Conservation (phyloP, 2,113 vertebrate species). For the Prunella himalayana region DNA sequence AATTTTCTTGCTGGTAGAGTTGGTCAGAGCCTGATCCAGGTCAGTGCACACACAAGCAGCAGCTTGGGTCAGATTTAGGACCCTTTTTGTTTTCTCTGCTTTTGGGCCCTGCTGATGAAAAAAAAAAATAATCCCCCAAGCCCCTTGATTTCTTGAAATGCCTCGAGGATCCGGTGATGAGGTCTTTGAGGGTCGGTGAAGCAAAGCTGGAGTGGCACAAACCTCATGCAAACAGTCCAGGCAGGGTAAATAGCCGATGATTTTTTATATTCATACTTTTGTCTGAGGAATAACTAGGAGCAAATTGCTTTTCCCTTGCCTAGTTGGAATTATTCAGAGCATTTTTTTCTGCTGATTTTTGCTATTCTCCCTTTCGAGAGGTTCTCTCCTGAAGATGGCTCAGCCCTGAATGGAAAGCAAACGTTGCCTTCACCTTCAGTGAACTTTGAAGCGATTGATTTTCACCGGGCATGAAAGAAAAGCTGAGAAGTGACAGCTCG, state of each 20-base stretch:
- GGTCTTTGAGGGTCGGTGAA: conserved; percentile 7
- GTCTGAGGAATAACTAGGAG: conserved; percentile 49
- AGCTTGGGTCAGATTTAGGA: background rate
- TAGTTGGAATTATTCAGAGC: conserved; percentile 30
- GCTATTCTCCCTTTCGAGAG: conserved; percentile 12
- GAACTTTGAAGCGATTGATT: conserved; percentile 44
- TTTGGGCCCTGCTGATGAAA: background rate
- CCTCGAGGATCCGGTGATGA: background rate
- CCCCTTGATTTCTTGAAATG: background rate
- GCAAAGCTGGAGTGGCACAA: background rate
- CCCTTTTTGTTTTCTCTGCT: background rate
- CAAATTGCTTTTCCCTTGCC: conserved; percentile 52
- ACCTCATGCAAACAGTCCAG: conserved; percentile 15
- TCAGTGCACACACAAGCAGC: background rate
- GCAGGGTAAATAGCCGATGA: conserved; percentile 40
- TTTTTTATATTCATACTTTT: conserved; percentile 46
- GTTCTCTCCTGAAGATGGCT: background rate
- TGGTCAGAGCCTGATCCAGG: background rate
- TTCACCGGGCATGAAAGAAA: background rate
- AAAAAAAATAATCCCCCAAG: background rate
- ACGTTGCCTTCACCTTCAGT: conserved; percentile 37
- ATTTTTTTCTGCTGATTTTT: conserved; percentile 49
- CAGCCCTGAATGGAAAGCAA: conserved; percentile 39
- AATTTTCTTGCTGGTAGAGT: background rate
- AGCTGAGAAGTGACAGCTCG: conserved; percentile 1